Evolutionary conservation across 1,140 invertebrate genomes (phyloP), one percentile per base, ranked within the genome.

Genomic region (Pseudomyrmex dendroicus): DNA sequence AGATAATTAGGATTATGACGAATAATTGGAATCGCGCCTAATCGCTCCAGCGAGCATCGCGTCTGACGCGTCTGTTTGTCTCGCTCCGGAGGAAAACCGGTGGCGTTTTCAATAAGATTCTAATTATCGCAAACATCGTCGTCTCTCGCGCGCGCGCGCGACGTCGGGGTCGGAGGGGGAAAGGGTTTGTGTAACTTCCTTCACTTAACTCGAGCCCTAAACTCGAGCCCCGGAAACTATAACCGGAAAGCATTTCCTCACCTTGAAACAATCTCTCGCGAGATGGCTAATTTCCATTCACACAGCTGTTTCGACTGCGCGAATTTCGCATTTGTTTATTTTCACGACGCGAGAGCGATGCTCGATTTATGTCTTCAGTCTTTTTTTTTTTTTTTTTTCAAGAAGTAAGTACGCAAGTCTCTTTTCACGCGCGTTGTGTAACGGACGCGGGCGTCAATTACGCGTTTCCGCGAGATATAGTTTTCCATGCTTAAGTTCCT

Each of bases 1-100:
- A 67, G 86, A 89, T 89, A 89, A 89, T 89, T 89, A 88, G 87
- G 74, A 88, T 88, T 86, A 86, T 80, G 61, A 86, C 62, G 59
- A 78, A 80, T 89, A 89, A 89, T 86, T 86, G 86, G 66, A 46
- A 64, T 78, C 52, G 78, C 67, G 66, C 73, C 48, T 76, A 83
- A 63, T 73, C 83, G 61, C 86, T 83, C 10, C 44, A 57, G 52
- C 54, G 61, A 82, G 66, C 59, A 70, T 46, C 35, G 35, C 59
- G 50, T 52, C 9, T 68, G 66, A 54, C 56, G 8, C 67, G 35
- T 48, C n/a, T 25, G 73, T 84, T 67, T 73, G 50, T 57, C 61
- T 66, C 48, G 83, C 57, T 22, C 2, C 5, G 35, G 20, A 20
- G 57, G 46, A 84, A 52, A 48, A 77, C 66, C 22, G 62, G 56